A percentile compares a stretch with the other conserved stretches of the same genome.
These are phyloP conservation scores for Himantopus leucocephalus DNA, from an alignment of 2,113 vertebrate genomes.

Conservation along the genomic window DNA sequence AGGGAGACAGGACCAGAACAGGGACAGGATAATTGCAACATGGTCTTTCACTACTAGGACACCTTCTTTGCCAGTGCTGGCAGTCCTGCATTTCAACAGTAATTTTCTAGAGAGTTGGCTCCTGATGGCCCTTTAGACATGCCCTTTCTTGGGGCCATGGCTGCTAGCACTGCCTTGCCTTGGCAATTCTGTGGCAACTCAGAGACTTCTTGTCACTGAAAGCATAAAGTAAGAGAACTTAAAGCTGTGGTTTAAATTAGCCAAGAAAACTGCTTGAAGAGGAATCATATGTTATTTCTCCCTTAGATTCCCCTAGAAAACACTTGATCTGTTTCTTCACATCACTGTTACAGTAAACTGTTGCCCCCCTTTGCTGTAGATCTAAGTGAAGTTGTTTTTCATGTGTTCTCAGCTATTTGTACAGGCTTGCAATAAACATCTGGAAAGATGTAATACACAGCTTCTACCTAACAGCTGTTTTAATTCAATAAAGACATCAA, in stretches of 20 bases:
- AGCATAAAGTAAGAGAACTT: not conserved
- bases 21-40: not conserved
- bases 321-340: not conserved
- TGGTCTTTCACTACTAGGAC: not conserved
- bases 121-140: not conserved
- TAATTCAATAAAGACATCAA: not conserved
- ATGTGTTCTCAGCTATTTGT: not conserved
- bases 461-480: not conserved
- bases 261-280: not conserved
- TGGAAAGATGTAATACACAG: not conserved
- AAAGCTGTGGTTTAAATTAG: not conserved
- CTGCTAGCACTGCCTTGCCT: not conserved
- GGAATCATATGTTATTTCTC: not conserved
- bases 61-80: not conserved
- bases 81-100: not conserved
- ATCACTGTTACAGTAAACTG: not conserved
- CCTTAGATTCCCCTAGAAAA: not conserved
- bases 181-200: not conserved
- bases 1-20: not conserved
- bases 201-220: not conserved
- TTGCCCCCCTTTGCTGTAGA: not conserved
- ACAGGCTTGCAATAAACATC: not conserved
- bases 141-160: not conserved
- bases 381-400: not conserved
- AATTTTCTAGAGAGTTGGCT: not conserved